These are phyloP conservation scores for Corella eumyota DNA, from an alignment of 23 tunicate genomes.

Conservation along the genomic window DNA sequence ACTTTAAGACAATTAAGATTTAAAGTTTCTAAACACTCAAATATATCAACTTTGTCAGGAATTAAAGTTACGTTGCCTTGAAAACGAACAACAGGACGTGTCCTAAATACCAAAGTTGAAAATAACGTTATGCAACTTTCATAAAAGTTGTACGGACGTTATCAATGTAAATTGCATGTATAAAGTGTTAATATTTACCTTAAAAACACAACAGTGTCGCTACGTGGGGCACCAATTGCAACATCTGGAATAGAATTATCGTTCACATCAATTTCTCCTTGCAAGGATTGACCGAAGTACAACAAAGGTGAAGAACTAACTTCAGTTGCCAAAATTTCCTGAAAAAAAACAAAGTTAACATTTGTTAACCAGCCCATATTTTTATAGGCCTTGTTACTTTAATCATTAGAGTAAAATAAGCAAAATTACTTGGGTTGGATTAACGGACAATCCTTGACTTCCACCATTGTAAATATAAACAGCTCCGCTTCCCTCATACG, in stretches of 20 bases:
- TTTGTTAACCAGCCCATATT: no score
- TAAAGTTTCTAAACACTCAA: slow-evolving; percentile 11
- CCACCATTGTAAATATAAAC: slow-evolving; percentile 59
- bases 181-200: slow-evolving; percentile 15
- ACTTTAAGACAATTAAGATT: slow-evolving; percentile 15
- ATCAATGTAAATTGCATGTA: no score
- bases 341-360: slow-evolving; percentile 5
- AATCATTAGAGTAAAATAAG: no score
- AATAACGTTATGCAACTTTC: no score
- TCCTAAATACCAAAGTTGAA: slow-evolving; percentile 22
- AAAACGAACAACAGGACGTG: slow-evolving; percentile 30
- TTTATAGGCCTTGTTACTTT: no score
- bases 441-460: no score
- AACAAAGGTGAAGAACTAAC: not conserved
- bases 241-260: slow-evolving; percentile 29
- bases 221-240: slow-evolving; percentile 33
- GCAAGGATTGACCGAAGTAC: slow-evolving; percentile 35
- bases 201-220: slow-evolving; percentile 24
- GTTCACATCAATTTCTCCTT: slow-evolving; percentile 29
- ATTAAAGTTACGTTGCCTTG: slow-evolving; percentile 2
- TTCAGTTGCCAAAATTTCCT: slow-evolving; percentile 10
- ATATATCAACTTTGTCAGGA: slow-evolving; percentile 3
- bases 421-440: no score
- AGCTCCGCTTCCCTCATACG: slow-evolving; percentile 48
- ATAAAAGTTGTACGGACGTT: no score